Percentiles rank a stretch among this genome's conserved stretches.
Conservation (phyloP, 2,888 invertebrate species). For the Bombyx huttoni region DNA sequence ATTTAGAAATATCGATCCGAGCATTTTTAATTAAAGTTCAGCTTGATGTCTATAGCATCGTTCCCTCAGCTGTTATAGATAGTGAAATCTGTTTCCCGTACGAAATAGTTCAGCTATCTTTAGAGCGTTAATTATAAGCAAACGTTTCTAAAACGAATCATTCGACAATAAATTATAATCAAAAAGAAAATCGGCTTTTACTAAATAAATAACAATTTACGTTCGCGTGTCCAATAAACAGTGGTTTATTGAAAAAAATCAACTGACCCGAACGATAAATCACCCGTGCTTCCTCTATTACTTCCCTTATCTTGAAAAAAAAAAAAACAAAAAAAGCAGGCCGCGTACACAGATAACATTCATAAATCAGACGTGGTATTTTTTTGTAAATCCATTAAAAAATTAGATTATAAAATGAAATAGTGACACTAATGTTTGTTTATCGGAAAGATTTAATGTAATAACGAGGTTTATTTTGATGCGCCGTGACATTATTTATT, state of each 20-base stretch:
- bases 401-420: constrained; percentile 32
- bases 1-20: too few species aligned
- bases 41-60: too few species aligned
- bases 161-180: neutral
- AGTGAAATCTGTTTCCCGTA: too few species aligned
- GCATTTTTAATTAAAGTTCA: too few species aligned
- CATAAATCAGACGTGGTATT: constrained; percentile 38
- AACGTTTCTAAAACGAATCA: too few species aligned
- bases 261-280: constrained; percentile 33
- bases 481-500: constrained; percentile 4
- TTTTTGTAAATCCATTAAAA: constrained; percentile 37
- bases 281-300: constrained; percentile 37
- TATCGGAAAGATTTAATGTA: constrained; percentile 2
- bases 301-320: constrained; percentile 49
- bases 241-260: constrained; percentile 27
- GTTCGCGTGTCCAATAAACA: constrained; percentile 13
- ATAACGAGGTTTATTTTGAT: constrained; percentile 5
- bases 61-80: too few species aligned
- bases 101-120: too few species aligned
- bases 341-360: constrained; percentile 35
- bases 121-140: too few species aligned
- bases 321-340: constrained; percentile 29
- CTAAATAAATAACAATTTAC: neutral
- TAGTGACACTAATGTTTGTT: constrained; percentile 18
- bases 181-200: neutral